Evolutionary conservation across 2,888 invertebrate genomes (phyloP), one percentile per base, ranked within the genome.

Genomic region (Xylota segnis): DNA sequence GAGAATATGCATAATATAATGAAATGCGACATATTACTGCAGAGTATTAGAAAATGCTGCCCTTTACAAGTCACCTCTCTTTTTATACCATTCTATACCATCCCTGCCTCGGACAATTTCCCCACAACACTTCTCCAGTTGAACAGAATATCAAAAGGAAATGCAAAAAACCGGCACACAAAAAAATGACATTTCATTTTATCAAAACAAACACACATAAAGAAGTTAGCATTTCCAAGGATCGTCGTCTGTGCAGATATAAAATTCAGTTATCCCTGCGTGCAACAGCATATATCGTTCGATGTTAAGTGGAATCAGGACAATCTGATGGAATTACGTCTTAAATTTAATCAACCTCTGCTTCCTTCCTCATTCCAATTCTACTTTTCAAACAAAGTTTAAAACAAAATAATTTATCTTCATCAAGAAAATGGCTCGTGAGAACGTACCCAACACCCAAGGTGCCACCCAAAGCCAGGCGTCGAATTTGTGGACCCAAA

Each of bases 401-500:
- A 27, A 16, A n/a, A n/a, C n/a, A n/a, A 32, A 34, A 10, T 10
- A 7, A 32, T 18, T n/a, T 18, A 58, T 32, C 32, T 0, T n/a
- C 12, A 45, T 18, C 4, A 37, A n/a, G 14, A 61, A 37, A 52
- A 91, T 91, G 91, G 90, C 90, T 47, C 89, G 90, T 52, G 90
- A 91, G 47, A 74, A 83, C 65, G 54, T 34, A 56, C 86, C 70
- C 2, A 87, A 88, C 54, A 90, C 90, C 0, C 90, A 91, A 77
- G 89, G 88, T 5, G 90, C 88, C 4, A 91, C 92, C 4, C 91
- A 91, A 77, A 92, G 91, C 27, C 88, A 91, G 59, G 88, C 88
- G 2, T 92, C 92, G 0, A 89, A 90, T 47, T 88, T 90, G 58
- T 92, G 91, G 91, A 89, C 89, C 0, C 90, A 91, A 63, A 75